These are phyloP conservation scores for Meda fulgida DNA, from an alignment of 2,797 vertebrate genomes.

Conservation along the genomic window DNA sequence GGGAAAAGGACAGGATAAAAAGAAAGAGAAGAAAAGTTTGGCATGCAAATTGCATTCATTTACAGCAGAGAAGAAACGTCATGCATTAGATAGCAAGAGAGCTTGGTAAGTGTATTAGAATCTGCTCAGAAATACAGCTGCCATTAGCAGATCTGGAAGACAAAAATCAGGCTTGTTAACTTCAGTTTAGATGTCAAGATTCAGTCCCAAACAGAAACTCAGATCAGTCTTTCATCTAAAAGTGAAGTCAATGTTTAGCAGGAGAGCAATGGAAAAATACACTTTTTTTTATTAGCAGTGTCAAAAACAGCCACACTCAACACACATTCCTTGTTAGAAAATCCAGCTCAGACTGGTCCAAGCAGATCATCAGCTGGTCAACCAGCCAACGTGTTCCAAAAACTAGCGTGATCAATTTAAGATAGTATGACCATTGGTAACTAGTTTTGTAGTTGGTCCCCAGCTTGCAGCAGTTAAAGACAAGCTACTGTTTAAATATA, in stretches of 20 bases:
- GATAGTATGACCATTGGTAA: neutral
- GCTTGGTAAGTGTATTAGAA: constrained; percentile 24
- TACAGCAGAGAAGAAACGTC: constrained; percentile 44
- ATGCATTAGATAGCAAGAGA: constrained; percentile 32
- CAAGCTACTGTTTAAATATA: neutral
- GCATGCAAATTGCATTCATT: constrained; percentile 48
- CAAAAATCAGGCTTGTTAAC: constrained; percentile 32
- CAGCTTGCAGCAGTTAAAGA: neutral
- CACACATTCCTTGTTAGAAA: neutral
- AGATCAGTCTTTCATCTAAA: neutral
- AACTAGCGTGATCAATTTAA: neutral
- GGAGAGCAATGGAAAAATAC: neutral
- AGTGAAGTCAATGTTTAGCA: neutral
- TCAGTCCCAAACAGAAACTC: constrained; percentile 40
- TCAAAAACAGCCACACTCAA: neutral
- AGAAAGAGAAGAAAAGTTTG: constrained; percentile 34
- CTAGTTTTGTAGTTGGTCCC: neutral
- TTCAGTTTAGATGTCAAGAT: constrained; percentile 18
- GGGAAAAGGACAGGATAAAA: constrained; percentile 20
- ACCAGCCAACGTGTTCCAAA: neutral
- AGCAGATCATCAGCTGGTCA: neutral
- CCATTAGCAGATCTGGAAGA: constrained; percentile 48
- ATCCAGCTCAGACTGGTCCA: neutral
- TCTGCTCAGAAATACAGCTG: constrained; percentile 49
- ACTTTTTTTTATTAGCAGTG: neutral